Evolutionary conservation across 2,113 vertebrate species (phyloP).

Genomic region (Arizona elegans): DNA sequence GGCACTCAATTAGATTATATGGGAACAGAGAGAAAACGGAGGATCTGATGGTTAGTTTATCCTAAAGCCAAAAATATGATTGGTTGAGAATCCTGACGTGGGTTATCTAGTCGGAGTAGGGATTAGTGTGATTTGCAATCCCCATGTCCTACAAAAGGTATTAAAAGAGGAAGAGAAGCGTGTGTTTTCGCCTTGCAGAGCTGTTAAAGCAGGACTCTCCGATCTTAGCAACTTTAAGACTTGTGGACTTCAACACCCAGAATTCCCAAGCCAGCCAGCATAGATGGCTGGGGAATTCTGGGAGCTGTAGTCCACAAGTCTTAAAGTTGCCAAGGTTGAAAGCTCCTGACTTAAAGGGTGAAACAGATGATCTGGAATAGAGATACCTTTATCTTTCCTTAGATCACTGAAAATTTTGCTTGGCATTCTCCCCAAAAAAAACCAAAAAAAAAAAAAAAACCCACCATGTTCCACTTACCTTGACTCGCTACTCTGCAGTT

Average conservation of each 20-base stretch:
- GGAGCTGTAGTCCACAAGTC: neutral
- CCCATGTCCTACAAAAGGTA: neutral
- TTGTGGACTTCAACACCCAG: neutral
- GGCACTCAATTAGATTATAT: neutral
- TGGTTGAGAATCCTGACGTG: neutral
- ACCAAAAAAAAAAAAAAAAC: too few relatives aligned
- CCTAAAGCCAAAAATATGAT: neutral
- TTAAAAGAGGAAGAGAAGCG: too few relatives aligned
- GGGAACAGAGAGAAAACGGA: neutral
- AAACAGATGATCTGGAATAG: fast-evolving
- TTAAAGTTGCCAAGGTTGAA: neutral
- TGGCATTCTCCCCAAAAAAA: fast-evolving
- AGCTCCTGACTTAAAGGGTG: neutral
- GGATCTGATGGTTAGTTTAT: neutral
- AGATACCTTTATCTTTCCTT: neutral
- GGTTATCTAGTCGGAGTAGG: neutral
- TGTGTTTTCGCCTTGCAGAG: neutral
- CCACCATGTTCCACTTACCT: neutral
- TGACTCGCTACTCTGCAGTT: neutral
- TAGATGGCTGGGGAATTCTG: neutral
- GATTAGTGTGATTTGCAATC: neutral
- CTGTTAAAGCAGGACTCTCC: neutral
- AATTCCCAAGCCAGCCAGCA: neutral
- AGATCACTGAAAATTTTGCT: fast-evolving
- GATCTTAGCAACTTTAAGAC: neutral